Evolutionary conservation across 2,113 vertebrate genomes (phyloP).

Genomic region (Nannobrachium achirus): DNA sequence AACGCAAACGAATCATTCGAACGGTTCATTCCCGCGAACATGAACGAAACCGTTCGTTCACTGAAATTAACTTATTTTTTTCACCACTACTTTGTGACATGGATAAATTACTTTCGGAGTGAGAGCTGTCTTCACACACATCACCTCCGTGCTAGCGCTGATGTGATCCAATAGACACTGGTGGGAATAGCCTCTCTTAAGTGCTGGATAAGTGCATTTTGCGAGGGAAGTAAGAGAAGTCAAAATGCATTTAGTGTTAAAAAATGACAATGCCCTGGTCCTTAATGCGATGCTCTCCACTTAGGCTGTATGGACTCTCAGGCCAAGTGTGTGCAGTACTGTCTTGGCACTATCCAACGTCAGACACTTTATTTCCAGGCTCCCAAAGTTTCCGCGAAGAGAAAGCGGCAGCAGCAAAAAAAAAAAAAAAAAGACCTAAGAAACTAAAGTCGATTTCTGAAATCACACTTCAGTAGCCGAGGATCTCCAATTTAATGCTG

Average conservation of each 20-base stretch:
- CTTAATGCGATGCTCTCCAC: constrained; percentile 70
- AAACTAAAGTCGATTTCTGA: constrained; percentile 54
- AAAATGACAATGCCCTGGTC: constrained; percentile 64
- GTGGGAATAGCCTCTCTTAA: constrained; percentile 69
- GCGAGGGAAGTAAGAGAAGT: constrained; percentile 74
- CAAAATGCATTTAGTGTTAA: constrained; percentile 68
- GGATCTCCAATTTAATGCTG: constrained; percentile 72
- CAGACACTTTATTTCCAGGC: constrained; percentile 38
- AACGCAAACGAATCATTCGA: too few relatives aligned
- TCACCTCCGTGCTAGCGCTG: constrained; percentile 53
- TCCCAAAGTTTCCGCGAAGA: constrained; percentile 41
- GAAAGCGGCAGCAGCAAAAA: constrained; percentile 32
- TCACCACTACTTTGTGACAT: constrained; percentile 58
- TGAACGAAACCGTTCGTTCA: too few relatives aligned
- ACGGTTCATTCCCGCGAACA: too few relatives aligned
- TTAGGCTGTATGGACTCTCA: constrained; percentile 50
- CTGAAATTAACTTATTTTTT: too few relatives aligned
- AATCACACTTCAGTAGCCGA: constrained; percentile 57
- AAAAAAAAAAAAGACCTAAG: not conserved
- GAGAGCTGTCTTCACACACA: constrained; percentile 54
- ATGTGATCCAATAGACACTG: constrained; percentile 66
- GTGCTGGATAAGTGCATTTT: constrained; percentile 72
- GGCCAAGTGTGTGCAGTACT: constrained; percentile 39
- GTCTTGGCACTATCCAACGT: constrained; percentile 32
- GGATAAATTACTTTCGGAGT: constrained; percentile 32